These are phyloP conservation scores for Eurystomus glaucurus DNA, from an alignment of 2,797 vertebrate species.

Conservation along the genomic window DNA sequence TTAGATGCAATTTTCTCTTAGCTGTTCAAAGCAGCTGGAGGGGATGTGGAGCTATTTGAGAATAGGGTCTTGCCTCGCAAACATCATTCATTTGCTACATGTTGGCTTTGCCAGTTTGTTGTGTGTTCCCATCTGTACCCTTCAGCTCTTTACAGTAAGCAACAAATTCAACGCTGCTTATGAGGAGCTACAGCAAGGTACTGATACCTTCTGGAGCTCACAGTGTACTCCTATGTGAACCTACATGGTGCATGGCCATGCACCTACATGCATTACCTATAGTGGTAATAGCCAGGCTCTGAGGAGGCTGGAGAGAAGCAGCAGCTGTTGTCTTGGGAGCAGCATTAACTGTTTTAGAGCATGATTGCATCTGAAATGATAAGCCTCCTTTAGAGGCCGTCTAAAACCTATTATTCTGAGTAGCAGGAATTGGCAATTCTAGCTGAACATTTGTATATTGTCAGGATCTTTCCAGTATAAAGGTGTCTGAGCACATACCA, in stretches of 20 bases:
- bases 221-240: accelerated
- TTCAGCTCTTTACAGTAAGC: background rate
- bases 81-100: background rate
- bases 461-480: background rate
- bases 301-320: background rate
- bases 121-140: background rate
- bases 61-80: background rate
- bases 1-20: background rate
- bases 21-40: background rate
- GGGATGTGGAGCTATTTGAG: background rate
- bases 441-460: background rate
- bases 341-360: accelerated
- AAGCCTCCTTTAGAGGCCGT: background rate
- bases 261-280: background rate
- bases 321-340: background rate
- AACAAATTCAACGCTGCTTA: background rate
- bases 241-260: accelerated
- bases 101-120: background rate
- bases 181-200: background rate
- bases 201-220: background rate
- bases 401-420: background rate
- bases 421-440: background rate
- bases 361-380: background rate
- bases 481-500: background rate
- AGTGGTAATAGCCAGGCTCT: background rate